Evolutionary conservation across 2,113 vertebrate species (phyloP), one percentile per base, ranked within the genome.

Genomic region (Sander vitreus): DNA sequence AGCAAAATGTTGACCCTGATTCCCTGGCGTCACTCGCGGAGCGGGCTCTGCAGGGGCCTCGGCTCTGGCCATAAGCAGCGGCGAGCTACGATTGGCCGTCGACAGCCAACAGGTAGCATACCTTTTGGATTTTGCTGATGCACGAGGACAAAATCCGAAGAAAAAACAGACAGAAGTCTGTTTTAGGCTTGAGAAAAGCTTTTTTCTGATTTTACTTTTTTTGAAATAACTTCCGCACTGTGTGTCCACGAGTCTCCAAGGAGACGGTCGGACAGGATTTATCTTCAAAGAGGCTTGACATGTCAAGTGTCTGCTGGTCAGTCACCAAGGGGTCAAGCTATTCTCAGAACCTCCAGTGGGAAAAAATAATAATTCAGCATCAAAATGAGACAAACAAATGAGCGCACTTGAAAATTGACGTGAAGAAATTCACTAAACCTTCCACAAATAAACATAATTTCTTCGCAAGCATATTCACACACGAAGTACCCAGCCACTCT

Each of bases 1-100:
- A 94, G 80, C 60, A 90, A 91, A 93, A 94, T 90, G 83, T 91
- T 93, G 91, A 92, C 85, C 90, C 82, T 25, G 82, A 83, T 89
- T 91, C 91, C 88, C 88, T 45, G 51, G 86, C 75, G 83, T 93
- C 85, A 53, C n/a, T 81, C 30, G 30, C 30, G 58, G 79, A 77
- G 75, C 83, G 36, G 72, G 73, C 87, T 83, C 73, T 76, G 68
- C 69, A 53, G 76, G 76, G 84, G 82, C 86, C 73, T 77, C 57
- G 13, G 53, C 70, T 70, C 27, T 12, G 59, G 50, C 30, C 43
- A 48, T 47, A 58, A 66, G 71, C 63, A 51, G 69, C 12, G 16
- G 25, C 2, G 51, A 60, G 69, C 63, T 67, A 36, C 5, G 16
- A 71, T 19, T 70, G 64, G 71, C 74, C 50, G 69, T 72, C 18